These are phyloP conservation scores for Phoronis australis DNA, from an alignment of 2,888 invertebrate species.

Conservation along the genomic window DNA sequence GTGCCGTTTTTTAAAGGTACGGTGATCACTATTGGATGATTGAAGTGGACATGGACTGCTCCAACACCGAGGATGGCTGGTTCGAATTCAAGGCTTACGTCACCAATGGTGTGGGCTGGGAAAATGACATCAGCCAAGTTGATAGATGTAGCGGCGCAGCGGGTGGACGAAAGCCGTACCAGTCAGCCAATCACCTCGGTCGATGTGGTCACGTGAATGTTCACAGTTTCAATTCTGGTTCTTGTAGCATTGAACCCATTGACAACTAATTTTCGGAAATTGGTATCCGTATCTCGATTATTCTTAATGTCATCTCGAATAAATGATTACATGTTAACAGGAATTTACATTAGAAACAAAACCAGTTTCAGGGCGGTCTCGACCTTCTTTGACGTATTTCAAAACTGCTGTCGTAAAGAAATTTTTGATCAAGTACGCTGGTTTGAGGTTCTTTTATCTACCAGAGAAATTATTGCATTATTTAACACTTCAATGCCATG, in stretches of 20 bases:
- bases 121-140: conserved; percentile 29
- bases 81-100: conserved; percentile 43
- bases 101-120: conserved; percentile 15
- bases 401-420: no score
- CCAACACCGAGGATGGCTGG: conserved; percentile 41
- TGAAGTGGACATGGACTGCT: conserved; percentile 48
- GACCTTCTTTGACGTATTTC: no score
- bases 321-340: no score
- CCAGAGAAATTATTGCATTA: no score
- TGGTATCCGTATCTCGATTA: no score
- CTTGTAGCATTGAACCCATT: neutral
- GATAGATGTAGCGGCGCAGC: conserved; percentile 30
- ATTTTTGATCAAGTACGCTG: no score
- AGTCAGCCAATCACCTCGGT: conserved; percentile 41
- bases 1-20: conserved; percentile 17
- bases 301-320: no score
- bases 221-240: conserved; percentile 22
- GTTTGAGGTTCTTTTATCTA: no score
- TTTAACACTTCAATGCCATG: no score
- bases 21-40: conserved; percentile 50
- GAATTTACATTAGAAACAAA: no score
- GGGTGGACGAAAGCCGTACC: conserved; percentile 16
- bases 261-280: no score
- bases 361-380: no score
- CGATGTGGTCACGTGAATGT: conserved; percentile 46